These are phyloP conservation scores for Hafferia zeledoni DNA, from an alignment of 2,797 vertebrate species.

Conservation along the genomic window DNA sequence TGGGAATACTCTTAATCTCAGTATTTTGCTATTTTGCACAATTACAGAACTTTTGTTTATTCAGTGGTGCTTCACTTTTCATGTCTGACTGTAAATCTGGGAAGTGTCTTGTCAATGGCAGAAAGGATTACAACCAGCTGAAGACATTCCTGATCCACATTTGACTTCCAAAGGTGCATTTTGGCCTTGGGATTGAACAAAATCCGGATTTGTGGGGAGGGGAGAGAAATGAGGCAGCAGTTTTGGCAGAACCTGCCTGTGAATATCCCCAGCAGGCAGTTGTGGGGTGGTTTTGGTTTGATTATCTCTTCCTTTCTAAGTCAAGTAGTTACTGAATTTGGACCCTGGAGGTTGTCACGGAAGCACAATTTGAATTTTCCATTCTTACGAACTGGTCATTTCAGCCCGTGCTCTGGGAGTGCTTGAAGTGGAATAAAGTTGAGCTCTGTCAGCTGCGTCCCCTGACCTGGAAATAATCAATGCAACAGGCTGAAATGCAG, in stretches of 20 bases:
- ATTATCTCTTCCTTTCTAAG: background rate
- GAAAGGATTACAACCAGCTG: background rate
- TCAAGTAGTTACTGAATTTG: background rate
- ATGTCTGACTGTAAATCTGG: background rate
- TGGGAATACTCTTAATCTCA: background rate
- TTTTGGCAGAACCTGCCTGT: background rate
- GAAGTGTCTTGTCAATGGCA: background rate
- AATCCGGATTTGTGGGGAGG: background rate
- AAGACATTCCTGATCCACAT: background rate
- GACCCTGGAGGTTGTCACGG: background rate
- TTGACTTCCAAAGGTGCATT: accelerated
- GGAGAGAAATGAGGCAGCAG: background rate
- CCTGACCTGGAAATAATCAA: slow-evolving; percentile 57
- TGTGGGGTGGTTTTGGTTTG: background rate
- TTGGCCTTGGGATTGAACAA: background rate
- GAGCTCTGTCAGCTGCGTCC: slow-evolving; percentile 36
- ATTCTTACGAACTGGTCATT: background rate
- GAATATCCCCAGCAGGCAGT: background rate
- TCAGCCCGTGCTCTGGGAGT: background rate
- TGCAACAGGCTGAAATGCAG: slow-evolving; percentile 41
- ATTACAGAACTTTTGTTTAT: background rate
- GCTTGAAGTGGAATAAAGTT: slow-evolving; percentile 42
- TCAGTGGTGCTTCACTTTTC: background rate
- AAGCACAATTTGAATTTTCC: background rate
- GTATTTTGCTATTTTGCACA: background rate